phyloP scores from a whole-genome alignment of 2,797 vertebrate species.

The Spizella passerina region DNA sequence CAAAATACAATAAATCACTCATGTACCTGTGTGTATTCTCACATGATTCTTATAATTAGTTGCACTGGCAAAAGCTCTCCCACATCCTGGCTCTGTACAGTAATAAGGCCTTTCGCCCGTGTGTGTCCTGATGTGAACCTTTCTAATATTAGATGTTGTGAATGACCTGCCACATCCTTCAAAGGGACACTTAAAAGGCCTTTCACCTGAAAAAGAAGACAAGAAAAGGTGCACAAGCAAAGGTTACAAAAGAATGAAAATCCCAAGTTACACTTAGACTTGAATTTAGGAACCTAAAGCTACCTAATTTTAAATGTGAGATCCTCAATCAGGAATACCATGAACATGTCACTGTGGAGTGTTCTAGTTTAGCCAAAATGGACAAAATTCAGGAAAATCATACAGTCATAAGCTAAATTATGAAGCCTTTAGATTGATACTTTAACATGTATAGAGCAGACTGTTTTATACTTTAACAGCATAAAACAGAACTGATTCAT shows the following conservation, averaged over 20 bases:
- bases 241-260: background rate
- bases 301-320: background rate
- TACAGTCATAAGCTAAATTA: background rate
- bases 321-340: background rate
- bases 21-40: conserved; percentile 95
- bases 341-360: background rate
- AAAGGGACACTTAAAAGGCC: conserved; percentile 96
- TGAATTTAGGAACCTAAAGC: background rate
- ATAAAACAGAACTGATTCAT: no score
- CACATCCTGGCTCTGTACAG: conserved; percentile 96
- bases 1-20: background rate
- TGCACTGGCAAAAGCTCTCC: conserved; percentile 96
- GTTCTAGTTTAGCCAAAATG: background rate
- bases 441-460: background rate
- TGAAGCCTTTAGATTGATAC: background rate
- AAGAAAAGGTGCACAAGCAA: background rate
- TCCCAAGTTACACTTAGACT: background rate
- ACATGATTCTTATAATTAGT: conserved; percentile 99
- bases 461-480: no score
- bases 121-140: conserved; percentile 98
- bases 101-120: conserved; percentile 98
- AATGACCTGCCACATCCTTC: conserved; percentile 97
- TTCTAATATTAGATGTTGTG: conserved; percentile 98
- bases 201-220: conserved; percentile 85
- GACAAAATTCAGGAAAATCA: background rate